A percentile compares a stretch with the other conserved stretches of the same genome.
These are phyloP conservation scores for Digitonthophagus gazella DNA, from an alignment of 2,888 invertebrate species.

Conservation along the genomic window DNA sequence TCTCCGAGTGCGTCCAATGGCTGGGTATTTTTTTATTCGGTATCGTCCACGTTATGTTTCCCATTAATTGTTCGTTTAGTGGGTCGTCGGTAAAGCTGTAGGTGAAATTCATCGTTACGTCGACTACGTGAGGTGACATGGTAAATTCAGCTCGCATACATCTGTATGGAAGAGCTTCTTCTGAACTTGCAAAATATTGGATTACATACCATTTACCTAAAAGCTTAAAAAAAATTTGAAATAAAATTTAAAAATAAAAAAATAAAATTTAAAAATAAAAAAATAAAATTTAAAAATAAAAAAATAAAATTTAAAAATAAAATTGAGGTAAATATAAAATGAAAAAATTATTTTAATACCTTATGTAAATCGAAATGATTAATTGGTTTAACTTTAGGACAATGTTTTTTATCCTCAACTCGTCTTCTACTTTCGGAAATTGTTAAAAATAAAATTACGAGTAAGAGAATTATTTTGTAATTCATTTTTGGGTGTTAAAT, in stretches of 20 bases:
- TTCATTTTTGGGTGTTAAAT: conserved; percentile 17
- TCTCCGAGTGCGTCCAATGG: conserved; percentile 85
- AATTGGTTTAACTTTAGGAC: conserved; percentile 75
- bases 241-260: not conserved
- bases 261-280: not conserved
- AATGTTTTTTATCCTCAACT: conserved; percentile 66
- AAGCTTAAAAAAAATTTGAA: conserved; percentile 55
- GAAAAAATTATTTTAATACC: too few species aligned
- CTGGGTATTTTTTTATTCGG: conserved; percentile 71
- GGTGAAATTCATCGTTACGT: conserved; percentile 86
- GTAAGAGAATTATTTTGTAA: conserved; percentile 10
- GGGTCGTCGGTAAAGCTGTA: conserved; percentile 86
- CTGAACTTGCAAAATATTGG: conserved; percentile 86
- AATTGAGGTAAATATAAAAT: not conserved
- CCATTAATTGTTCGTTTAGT: conserved; percentile 71
- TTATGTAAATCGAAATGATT: conserved; percentile 75
- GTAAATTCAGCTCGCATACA: conserved; percentile 80
- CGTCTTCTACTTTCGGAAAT: conserved; percentile 36
- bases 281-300: not conserved
- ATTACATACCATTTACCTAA: conserved; percentile 83
- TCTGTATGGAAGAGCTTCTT: conserved; percentile 80
- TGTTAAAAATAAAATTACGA: conserved; percentile 17
- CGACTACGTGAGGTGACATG: conserved; percentile 55
- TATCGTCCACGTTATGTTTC: conserved; percentile 85
- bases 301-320: conserved; percentile 2